Percentiles rank a stretch among this genome's conserved stretches.
Conservation (phyloP, 1,140 invertebrate species). For the Trichonephila clavipes region DNA sequence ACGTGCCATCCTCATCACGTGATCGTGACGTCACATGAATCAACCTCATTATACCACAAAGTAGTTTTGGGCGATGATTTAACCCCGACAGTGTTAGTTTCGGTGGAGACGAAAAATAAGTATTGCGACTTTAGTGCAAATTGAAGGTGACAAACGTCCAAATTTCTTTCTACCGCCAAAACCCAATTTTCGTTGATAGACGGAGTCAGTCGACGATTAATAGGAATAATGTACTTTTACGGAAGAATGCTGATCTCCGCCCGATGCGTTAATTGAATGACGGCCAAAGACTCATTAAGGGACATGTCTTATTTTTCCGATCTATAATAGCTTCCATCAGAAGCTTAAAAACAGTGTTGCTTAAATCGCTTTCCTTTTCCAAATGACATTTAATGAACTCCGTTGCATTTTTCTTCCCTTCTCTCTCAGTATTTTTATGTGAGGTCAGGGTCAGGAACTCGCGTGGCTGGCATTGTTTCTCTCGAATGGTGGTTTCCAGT, state of each 20-base stretch:
- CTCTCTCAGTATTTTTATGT: background rate
- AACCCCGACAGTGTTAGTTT: too few relatives aligned
- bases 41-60: too few relatives aligned
- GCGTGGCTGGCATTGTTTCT: too few relatives aligned
- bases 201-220: background rate
- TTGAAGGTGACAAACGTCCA: background rate
- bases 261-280: background rate
- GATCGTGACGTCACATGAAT: too few relatives aligned
- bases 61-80: too few relatives aligned
- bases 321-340: too few relatives aligned
- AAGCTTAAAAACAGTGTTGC: too few relatives aligned
- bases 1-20: too few relatives aligned
- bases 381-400: too few relatives aligned
- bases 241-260: background rate
- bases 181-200: slow-evolving; percentile 15
- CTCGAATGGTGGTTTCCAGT: too few relatives aligned
- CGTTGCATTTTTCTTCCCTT: background rate
- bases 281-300: background rate
- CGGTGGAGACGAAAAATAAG: background rate
- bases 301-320: background rate
- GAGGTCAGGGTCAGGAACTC: too few relatives aligned
- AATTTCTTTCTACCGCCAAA: background rate
- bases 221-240: background rate
- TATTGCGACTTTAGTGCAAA: background rate
- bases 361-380: too few relatives aligned